A percentile compares a stretch with the other conserved stretches of the same genome.
phyloP scores from a whole-genome alignment of 2,113 vertebrate genomes.

The Chrysemys picta region DNA sequence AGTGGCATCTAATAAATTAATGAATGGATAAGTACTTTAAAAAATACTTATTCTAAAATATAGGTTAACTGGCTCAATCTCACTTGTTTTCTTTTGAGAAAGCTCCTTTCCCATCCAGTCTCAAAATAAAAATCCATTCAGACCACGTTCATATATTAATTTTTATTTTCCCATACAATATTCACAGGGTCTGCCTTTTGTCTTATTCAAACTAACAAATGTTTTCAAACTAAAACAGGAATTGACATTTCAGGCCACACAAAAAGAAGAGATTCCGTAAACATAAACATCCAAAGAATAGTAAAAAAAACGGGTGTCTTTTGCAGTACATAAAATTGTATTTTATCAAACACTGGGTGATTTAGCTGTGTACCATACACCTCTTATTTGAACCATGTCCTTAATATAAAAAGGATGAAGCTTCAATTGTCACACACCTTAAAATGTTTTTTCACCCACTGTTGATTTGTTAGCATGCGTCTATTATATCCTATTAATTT shows the following conservation, averaged over 20 bases:
- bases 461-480: constrained; percentile 53
- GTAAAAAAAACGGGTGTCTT: constrained; percentile 49
- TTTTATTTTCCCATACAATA: constrained; percentile 78
- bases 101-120: not conserved
- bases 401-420: constrained; percentile 49
- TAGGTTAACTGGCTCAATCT: not conserved
- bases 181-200: constrained; percentile 68
- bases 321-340: constrained; percentile 55
- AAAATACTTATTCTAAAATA: not conserved
- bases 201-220: constrained; percentile 62
- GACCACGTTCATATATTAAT: constrained; percentile 72
- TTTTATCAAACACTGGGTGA: constrained; percentile 53
- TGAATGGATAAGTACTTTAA: not conserved
- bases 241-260: constrained; percentile 31
- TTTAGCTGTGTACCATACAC: constrained; percentile 36
- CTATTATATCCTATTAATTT: constrained; percentile 47
- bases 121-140: constrained; percentile 13
- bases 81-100: not conserved
- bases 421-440: constrained; percentile 64
- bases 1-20: not conserved
- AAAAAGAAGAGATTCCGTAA: constrained; percentile 57
- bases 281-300: constrained; percentile 65
- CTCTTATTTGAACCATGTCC: constrained; percentile 17
- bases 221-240: constrained; percentile 62
- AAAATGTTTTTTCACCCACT: constrained; percentile 60